Evolutionary conservation across 2,888 invertebrate genomes (phyloP), one percentile per base, ranked within the genome.

Genomic region (Drosophila kanekoi): DNA sequence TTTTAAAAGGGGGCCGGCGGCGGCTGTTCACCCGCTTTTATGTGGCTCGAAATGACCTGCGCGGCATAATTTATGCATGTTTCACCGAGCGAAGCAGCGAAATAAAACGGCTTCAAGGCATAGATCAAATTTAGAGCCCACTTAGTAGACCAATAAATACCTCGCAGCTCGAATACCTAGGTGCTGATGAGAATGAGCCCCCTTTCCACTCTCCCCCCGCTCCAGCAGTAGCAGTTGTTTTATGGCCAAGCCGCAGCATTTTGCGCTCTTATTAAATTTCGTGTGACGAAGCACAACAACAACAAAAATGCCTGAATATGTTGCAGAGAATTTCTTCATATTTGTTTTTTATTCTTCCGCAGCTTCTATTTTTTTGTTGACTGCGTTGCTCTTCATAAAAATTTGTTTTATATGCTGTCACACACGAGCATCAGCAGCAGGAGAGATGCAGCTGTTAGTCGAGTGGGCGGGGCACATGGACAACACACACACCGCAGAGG

Each of bases 91-190:
- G 49, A 41, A 53, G 35, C 18, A 56, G 62, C 72, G 60, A 67
- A 79, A 83, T 65, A 71, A 66, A 82, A 79, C 56, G 58, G 73
- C 48, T 60, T 53, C 44, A 65, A 37, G 63, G 70, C 82, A 88
- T 82, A 88, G 86, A 87, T 84, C 86, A 83, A 85, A 82, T 79
- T 88, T 83, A 86, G 84, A 83, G 77, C 87, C 89, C 89, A 88
- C 89, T 85, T 85, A 88, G 89, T 85, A 86, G 78, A 71, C 84
- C 79, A 88, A 85, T 85, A 88, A 88, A 88, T 82, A 83, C 79
- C 72, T 74, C 71, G 16, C 33, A 13, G 9, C 11, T 38, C 37
- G 28, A 58, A 84, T 77, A 70, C 68, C 79, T 67, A 81, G 62
- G 53, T 54, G 54, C 54, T 52, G 38, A 57, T 62, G 52, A 53